Evolutionary conservation across 2,797 vertebrate species (phyloP), one percentile per base, ranked within the genome.

Genomic region (Sebastes matsubarae): DNA sequence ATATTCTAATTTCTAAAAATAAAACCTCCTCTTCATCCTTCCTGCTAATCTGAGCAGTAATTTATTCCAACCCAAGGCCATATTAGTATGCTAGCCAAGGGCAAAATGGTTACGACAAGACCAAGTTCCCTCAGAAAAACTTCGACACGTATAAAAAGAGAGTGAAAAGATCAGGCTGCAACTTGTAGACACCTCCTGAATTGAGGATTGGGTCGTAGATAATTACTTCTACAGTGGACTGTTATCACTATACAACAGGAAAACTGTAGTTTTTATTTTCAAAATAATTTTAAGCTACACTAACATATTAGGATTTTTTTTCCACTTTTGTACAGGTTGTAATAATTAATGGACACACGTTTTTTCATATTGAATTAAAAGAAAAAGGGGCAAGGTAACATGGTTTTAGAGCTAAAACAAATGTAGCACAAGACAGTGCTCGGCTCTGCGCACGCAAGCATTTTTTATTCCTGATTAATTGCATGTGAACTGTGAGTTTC

Each of bases 1-100:
- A 94, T 95, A 95, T 95, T 95, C 91, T 94, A 94, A 96, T 95
- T 94, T 94, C 93, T 93, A 94, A 95, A 96, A 95, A 95, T 94
- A 94, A 94, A 94, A 94, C 83, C 92, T 91, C 89, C 90, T 92
- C 93, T 93, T 91, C 93, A 96, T 96, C 94, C 94, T 96, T 95
- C 93, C 94, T 95, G 94, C 93, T 95, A 96, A 96, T 95, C 94
- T 93, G 88, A 95, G 90, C 82, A 76, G 84, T 95, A 95, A 95
- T 95, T 92, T 94, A 95, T 95, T 95, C 94, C 89, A 80, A 92
- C 94, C 93, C 93, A 93, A 94, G 95, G 95, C 95, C 92, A 88
- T 93, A 95, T 95, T 96, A 96, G 94, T 93, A 95, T 94, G 92
- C 94, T 95, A 92, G 95, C 95, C 93, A 75, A 89, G 91, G 94